phyloP scores from a whole-genome alignment of 2,797 vertebrate genomes.

The Hylomyscus alleni region DNA sequence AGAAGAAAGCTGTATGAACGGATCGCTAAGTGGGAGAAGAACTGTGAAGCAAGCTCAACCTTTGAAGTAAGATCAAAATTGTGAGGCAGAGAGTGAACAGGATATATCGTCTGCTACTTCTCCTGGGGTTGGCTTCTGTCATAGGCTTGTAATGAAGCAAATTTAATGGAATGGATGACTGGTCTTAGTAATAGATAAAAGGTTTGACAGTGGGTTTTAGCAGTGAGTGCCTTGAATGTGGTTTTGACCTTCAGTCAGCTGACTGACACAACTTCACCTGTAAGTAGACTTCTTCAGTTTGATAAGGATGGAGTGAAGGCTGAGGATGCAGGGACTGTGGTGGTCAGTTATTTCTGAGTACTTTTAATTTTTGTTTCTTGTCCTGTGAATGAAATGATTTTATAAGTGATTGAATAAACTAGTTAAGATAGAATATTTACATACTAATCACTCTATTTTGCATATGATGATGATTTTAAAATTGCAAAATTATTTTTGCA shows the following conservation, averaged over 20 bases:
- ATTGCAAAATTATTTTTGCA: neutral
- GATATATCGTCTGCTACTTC: neutral
- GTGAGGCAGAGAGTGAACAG: neutral
- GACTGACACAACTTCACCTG: conserved; percentile 30
- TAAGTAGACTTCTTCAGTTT: conserved; percentile 35
- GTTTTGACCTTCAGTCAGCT: conserved; percentile 61
- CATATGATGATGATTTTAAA: neutral
- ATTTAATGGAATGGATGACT: neutral
- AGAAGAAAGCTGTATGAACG: neutral
- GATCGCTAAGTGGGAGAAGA: neutral
- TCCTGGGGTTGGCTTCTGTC: neutral
- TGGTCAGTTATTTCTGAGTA: neutral
- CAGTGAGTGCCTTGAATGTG: neutral
- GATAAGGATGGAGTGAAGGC: neutral
- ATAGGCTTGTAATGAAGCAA: conserved; percentile 14
- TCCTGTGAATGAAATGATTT: conserved; percentile 21
- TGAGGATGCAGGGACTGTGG: neutral
- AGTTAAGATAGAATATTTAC: conserved; percentile 22
- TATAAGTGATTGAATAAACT: conserved; percentile 3
- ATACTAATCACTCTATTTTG: conserved; percentile 7
- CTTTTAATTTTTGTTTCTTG: conserved; percentile 25
- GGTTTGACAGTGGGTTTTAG: conserved; percentile 22
- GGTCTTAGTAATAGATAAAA: conserved; percentile 58
- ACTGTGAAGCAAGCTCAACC: neutral
- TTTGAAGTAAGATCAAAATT: conserved; percentile 34